Base-by-base conservation (phyloP, 2,113 vertebrate species). In the Ophiodon elongatus region DNA sequence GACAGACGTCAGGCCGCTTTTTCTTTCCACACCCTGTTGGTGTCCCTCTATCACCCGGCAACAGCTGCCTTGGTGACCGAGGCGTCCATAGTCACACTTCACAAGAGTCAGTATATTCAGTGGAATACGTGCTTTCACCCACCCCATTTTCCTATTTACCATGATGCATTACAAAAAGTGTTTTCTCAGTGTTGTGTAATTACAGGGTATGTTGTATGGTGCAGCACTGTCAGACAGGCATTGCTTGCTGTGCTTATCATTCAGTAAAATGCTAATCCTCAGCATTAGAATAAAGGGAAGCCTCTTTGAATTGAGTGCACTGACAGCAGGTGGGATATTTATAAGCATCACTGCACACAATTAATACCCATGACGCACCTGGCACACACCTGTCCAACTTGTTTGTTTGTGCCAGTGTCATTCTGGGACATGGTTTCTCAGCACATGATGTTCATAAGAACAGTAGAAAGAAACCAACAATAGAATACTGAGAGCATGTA, bases 41-140 rank as follows among this genome's bases (percentile, higher is more conserved):
- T 81, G 82, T 83, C 69, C 67, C 59, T 65, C 62, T 68, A 85
- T 92, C 88, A 91, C 82, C 78, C 72, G 5, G 90, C 84, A 94
- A 93, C 89, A 88, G 88, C 88, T 84, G 85, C 85, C 60, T 29
- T 84, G 90, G 89, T 85, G 60, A 93, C 86, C 27, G 79, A 79
- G 52, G 89, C 78, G 4, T 90, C 90, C 63, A n/a, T 14, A 25
- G 79, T 41, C 65, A 9, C 2, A 60, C 60, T 72, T 63, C 59
- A 64, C 41, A 65, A 54, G 29, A 82, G 45, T 64, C 47, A 14
- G 17, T 57, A 39, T 14, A 62, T 43, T 21, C 21, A 43, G 14
- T 1, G 64, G 4, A 29, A 57, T 19, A 6, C 2, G 7, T 27
- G 35, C 15, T 3, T 43, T 11, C 4, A 41, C 1, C 6, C 4